A percentile compares a stretch with the other conserved stretches of the same genome.
phyloP scores from a whole-genome alignment of 2,888 invertebrate genomes.

The Nebria salina region DNA sequence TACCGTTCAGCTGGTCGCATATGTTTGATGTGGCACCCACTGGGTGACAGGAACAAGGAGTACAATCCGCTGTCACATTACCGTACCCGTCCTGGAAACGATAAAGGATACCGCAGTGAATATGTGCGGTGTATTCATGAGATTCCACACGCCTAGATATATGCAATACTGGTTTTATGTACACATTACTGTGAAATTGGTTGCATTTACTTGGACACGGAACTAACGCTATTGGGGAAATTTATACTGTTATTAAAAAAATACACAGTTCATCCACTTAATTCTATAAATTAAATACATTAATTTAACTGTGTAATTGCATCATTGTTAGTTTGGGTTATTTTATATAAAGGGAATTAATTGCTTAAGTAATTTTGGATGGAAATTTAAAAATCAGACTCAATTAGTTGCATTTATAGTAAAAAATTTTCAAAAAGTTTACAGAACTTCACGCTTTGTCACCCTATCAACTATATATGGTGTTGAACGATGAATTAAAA shows the following conservation, averaged over 20 bases:
- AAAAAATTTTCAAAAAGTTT: too few relatives aligned
- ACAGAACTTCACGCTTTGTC: too few relatives aligned
- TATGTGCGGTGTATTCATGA: background rate
- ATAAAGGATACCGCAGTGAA: slow-evolving; percentile 17
- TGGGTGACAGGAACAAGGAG: slow-evolving; percentile 79
- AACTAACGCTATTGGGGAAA: background rate
- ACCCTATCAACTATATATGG: too few relatives aligned
- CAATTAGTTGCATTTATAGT: too few relatives aligned
- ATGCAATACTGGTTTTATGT: background rate
- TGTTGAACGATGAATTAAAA: too few relatives aligned
- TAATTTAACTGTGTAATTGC: too few relatives aligned
- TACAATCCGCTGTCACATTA: slow-evolving; percentile 82
- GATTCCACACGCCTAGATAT: background rate
- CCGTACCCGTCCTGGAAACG: slow-evolving; percentile 71
- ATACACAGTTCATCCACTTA: background rate
- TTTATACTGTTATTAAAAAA: background rate
- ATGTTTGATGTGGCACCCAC: slow-evolving; percentile 72
- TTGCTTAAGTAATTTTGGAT: too few relatives aligned
- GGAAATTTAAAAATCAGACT: too few relatives aligned
- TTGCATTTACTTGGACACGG: background rate
- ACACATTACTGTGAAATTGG: slow-evolving; percentile 3
- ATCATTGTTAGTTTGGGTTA: too few relatives aligned
- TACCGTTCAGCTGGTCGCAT: slow-evolving; percentile 82
- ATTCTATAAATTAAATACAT: too few relatives aligned
- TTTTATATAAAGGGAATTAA: too few relatives aligned